Percentiles rank a stretch among this genome's conserved stretches.
Conservation (phyloP, 2,888 invertebrate genomes). For the Thelaira solivaga region DNA sequence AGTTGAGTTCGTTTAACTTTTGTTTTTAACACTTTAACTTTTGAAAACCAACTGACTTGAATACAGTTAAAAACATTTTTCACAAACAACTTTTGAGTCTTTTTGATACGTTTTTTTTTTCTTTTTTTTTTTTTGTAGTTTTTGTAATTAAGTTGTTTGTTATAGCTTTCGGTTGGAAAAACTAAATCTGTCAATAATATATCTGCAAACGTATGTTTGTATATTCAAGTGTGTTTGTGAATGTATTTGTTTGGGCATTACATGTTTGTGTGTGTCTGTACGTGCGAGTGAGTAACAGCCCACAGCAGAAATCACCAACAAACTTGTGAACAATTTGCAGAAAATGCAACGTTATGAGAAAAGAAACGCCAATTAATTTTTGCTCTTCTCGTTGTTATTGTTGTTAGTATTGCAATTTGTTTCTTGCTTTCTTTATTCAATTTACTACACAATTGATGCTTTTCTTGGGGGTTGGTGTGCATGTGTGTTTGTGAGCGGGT, state of each 20-base stretch:
- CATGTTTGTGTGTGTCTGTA: background rate
- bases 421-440: background rate
- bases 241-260: background rate
- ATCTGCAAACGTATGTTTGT: no score
- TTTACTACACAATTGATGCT: background rate
- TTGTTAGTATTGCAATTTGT: no score
- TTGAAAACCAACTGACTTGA: constrained; percentile 54
- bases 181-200: constrained; percentile 52
- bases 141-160: constrained; percentile 16
- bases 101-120: background rate
- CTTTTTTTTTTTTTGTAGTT: constrained; percentile 8
- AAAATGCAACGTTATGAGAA: constrained; percentile 57
- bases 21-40: constrained; percentile 57
- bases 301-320: constrained; percentile 6
- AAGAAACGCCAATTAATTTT: constrained; percentile 40
- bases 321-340: constrained; percentile 31
- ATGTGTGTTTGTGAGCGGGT: background rate
- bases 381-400: background rate
- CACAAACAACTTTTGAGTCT: constrained; percentile 37
- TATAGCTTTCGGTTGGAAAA: constrained; percentile 11
- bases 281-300: background rate
- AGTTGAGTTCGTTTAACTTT: constrained; percentile 11
- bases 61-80: constrained; percentile 40
- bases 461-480: constrained; percentile 15
- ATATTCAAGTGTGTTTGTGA: background rate